These are phyloP conservation scores for Synanthedon vespiformis DNA, from an alignment of 2,888 invertebrate species.

Conservation along the genomic window DNA sequence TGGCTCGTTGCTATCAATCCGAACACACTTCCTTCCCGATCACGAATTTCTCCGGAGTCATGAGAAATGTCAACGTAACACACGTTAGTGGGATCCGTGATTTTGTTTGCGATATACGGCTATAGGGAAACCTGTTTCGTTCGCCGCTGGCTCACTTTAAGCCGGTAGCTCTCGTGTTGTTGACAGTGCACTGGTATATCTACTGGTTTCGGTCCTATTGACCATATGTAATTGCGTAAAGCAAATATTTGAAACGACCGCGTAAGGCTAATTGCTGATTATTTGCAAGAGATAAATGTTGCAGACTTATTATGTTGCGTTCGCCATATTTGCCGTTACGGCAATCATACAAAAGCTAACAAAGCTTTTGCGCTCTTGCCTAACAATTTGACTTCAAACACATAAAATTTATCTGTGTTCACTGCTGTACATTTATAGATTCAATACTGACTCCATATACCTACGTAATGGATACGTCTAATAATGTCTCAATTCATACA, in stretches of 20 bases:
- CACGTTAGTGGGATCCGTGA: constrained; percentile 19
- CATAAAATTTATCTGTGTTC: background rate
- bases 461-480: no score
- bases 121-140: constrained; percentile 27
- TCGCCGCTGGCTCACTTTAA: constrained; percentile 19
- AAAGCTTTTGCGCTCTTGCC: background rate
- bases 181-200: constrained; percentile 22
- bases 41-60: constrained; percentile 46
- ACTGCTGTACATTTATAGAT: no score
- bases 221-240: constrained; percentile 28
- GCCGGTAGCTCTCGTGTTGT: constrained; percentile 17
- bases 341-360: background rate
- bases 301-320: constrained; percentile 6
- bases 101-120: constrained; percentile 18
- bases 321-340: background rate
- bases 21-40: constrained; percentile 37
- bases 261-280: constrained; percentile 31
- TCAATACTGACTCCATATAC: no score
- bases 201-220: constrained; percentile 1
- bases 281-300: constrained; percentile 32
- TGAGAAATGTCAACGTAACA: constrained; percentile 47
- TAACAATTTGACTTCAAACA: background rate
- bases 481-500: no score
- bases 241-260: constrained; percentile 39
- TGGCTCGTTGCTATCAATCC: constrained; percentile 26